Evolutionary conservation across 2,113 vertebrate genomes (phyloP).

Genomic region (Hiodon tergisus): DNA sequence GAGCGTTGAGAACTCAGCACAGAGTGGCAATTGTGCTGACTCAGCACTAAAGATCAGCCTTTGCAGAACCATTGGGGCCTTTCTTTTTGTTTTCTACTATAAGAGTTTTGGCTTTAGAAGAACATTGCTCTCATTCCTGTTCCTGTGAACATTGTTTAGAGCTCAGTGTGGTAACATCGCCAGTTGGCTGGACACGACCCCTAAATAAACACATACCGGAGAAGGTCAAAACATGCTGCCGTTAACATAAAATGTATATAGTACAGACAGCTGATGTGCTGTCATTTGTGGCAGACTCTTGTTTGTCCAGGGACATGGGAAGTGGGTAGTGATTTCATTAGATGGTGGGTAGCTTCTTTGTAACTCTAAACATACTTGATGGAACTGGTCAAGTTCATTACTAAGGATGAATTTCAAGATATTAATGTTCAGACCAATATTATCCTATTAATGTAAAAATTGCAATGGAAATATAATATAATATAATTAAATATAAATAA

Average conservation of each 20-base stretch:
- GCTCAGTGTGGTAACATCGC: not conserved
- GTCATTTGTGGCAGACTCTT: not conserved
- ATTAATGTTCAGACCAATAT: no score
- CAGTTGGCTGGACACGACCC: not conserved
- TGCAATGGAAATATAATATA: no score
- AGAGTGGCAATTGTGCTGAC: constrained; percentile 48
- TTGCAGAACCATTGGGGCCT: constrained; percentile 14
- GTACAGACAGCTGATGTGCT: not conserved
- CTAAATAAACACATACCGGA: constrained; percentile 19
- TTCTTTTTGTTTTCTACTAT: no score
- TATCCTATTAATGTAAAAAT: no score
- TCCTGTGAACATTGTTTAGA: not conserved
- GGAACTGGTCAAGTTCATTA: no score
- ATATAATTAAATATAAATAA: no score
- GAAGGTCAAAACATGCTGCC: constrained; percentile 22
- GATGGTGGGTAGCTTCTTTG: no score
- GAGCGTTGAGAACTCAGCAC: constrained; percentile 36
- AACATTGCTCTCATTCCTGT: no score
- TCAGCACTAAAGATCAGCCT: constrained; percentile 18
- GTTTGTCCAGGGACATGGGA: not conserved
- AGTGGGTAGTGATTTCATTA: no score
- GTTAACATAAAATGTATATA: constrained; percentile 19
- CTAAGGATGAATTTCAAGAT: no score
- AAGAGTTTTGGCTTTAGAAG: no score
- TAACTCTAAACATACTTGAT: no score